Percentiles rank a stretch among this genome's conserved stretches.
These are phyloP conservation scores for Nephrotoma flavescens DNA, from an alignment of 2,888 invertebrate species.

Conservation along the genomic window DNA sequence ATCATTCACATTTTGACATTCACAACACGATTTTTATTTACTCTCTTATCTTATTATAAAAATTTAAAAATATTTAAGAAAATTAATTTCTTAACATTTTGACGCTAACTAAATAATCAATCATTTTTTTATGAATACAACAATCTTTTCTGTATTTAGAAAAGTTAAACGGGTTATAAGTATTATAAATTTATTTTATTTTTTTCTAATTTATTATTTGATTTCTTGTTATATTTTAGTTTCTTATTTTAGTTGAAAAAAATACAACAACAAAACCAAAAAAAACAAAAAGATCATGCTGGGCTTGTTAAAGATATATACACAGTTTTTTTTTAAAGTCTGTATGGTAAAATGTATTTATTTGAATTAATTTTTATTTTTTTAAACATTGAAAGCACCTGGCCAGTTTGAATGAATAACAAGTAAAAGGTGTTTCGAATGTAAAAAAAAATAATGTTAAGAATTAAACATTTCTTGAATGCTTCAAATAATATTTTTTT, in stretches of 20 bases:
- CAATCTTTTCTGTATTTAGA: neutral
- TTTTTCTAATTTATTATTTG: neutral
- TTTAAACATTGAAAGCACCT: neutral
- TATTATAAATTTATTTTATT: neutral
- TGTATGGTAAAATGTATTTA: neutral
- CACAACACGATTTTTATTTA: neutral
- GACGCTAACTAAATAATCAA: neutral
- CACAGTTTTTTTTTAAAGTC: neutral
- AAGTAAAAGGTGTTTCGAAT: neutral
- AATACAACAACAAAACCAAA: neutral
- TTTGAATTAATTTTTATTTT: neutral
- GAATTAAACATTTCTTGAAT: neutral
- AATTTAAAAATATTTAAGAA: neutral
- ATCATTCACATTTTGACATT: neutral
- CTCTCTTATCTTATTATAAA: neutral
- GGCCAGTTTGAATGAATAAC: neutral
- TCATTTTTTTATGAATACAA: neutral
- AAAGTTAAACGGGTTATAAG: neutral
- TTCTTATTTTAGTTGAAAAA: neutral
- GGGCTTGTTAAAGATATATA: neutral
- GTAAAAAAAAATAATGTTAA: neutral
- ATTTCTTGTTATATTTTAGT: neutral
- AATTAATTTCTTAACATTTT: neutral
- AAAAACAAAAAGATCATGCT: neutral
- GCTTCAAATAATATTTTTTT: neutral